Conservation (phyloP, 2,113 vertebrate genomes). For the Mobula birostris region DNA sequence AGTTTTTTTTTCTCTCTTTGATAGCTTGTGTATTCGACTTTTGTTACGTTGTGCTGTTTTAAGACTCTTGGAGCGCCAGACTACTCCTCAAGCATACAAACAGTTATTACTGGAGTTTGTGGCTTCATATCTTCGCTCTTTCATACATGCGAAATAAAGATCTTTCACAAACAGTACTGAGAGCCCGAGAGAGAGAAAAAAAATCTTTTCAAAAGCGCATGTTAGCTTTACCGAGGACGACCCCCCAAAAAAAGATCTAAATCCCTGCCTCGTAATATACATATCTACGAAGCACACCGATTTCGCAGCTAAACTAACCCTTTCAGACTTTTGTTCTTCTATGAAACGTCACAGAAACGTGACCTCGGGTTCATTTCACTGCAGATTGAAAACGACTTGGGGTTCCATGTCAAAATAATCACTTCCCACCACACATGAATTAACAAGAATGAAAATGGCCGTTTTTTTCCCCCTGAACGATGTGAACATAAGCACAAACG, state of each 20-base stretch:
- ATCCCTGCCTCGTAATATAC: background rate
- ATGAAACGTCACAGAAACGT: constrained; percentile 36
- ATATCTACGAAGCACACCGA: background rate
- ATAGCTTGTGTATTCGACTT: no score
- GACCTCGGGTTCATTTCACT: constrained; percentile 33
- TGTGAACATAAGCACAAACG: background rate
- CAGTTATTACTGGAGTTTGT: background rate
- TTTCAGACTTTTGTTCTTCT: constrained; percentile 33
- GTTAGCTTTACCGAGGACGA: background rate
- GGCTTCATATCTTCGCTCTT: background rate
- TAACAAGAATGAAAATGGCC: constrained; percentile 25
- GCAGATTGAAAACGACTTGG: constrained; percentile 27
- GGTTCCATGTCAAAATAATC: constrained; percentile 34
- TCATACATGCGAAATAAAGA: background rate
- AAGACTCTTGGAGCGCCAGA: background rate
- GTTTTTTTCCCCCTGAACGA: background rate
- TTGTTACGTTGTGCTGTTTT: background rate
- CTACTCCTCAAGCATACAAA: constrained; percentile 13
- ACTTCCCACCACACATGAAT: constrained; percentile 30
- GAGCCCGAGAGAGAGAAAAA: no score
- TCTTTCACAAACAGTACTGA: background rate
- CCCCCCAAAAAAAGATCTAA: background rate
- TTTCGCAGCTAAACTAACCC: constrained; percentile 19
- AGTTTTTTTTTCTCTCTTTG: background rate
- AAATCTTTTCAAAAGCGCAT: background rate